Evolutionary conservation across 2,888 invertebrate genomes (phyloP).

Genomic region (Scrobipalpa atriplicella): DNA sequence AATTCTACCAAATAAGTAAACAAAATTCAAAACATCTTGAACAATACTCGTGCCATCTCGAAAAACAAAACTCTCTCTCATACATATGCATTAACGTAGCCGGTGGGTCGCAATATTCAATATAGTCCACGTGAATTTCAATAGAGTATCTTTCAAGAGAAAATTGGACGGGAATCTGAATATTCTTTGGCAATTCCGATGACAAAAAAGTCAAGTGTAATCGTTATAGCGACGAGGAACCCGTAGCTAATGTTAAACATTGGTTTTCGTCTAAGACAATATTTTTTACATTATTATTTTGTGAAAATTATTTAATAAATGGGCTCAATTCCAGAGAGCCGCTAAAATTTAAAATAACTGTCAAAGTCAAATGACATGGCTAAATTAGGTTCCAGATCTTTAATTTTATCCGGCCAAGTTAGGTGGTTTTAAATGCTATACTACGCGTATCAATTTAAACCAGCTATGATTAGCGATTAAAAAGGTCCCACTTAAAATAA

Average conservation of each 20-base stretch:
- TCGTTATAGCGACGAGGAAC: not conserved
- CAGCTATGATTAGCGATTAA: too few relatives aligned
- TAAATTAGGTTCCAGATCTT: too few relatives aligned
- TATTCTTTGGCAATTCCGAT: conserved; percentile 69
- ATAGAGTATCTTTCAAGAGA: conserved; percentile 68
- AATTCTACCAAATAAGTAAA: conserved; percentile 25
- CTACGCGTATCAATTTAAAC: too few relatives aligned
- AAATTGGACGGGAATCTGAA: conserved; percentile 75
- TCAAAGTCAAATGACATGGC: too few relatives aligned
- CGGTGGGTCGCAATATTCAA: conserved; percentile 67
- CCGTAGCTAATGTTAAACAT: not conserved
- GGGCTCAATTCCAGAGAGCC: too few relatives aligned
- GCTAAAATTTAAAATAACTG: too few relatives aligned
- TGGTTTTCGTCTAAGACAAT: not conserved
- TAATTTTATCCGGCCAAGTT: too few relatives aligned
- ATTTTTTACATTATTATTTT: not conserved
- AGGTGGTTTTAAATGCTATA: too few relatives aligned
- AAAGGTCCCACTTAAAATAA: too few relatives aligned
- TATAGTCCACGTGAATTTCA: conserved; percentile 68
- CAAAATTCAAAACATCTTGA: conserved; percentile 44
- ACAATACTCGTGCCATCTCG: conserved; percentile 41
- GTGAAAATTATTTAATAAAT: too few relatives aligned
- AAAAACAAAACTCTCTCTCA: conserved; percentile 46
- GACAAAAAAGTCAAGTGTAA: conserved; percentile 32
- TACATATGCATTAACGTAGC: conserved; percentile 62